Base-by-base conservation (phyloP, 2,888 invertebrate genomes). In the Parthenolecanium corni region DNA sequence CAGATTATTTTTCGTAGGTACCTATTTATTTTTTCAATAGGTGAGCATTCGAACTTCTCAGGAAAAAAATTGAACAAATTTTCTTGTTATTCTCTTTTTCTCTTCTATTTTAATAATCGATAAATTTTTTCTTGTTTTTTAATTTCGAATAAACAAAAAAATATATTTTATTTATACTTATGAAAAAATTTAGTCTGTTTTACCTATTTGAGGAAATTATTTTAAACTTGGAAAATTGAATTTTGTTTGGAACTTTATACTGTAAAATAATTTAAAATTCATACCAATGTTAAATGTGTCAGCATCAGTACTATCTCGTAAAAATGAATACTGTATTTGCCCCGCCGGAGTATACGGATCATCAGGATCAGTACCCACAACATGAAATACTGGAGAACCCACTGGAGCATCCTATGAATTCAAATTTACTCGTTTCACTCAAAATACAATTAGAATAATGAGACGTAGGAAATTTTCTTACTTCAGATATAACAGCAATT, bases 311-410 rank as follows among this genome's bases (percentile, higher is more conserved):
- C 83, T 84, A 66, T 82, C 84, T 63, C 83, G 83, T 61, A 86
- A 78, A 68, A 88, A 83, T 54, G 80, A 82, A 69, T 85, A 88
- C 9, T 78, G 79, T 0, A 88, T 77, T 66, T 80, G 82, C 0
- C 87, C 87, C 14, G 86, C 84, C 0, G 84, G 83, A n/a, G 83
- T 80, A 42, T 80, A 82, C 0, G 85, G 84, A 69, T 86, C 85
- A 67, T 88, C 88, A 0, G 87, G 86, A 73, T 88, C 87, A 14
- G 81, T 82, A 0, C 86, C 87, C 2, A 84, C 79, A 0, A 85
- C 85, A 75, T 86, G 84, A 68, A 83, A 87, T 0, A 88, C 86
- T 0, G 82, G 77, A 1, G 86, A 81, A 0, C 85, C 85, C 44
- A 84, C 77, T 0, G 84, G 82, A 1, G 84, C 82, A 70, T 87